These are phyloP conservation scores for Tetrapedia diversipes DNA, from an alignment of 2,888 invertebrate species.

Conservation along the genomic window DNA sequence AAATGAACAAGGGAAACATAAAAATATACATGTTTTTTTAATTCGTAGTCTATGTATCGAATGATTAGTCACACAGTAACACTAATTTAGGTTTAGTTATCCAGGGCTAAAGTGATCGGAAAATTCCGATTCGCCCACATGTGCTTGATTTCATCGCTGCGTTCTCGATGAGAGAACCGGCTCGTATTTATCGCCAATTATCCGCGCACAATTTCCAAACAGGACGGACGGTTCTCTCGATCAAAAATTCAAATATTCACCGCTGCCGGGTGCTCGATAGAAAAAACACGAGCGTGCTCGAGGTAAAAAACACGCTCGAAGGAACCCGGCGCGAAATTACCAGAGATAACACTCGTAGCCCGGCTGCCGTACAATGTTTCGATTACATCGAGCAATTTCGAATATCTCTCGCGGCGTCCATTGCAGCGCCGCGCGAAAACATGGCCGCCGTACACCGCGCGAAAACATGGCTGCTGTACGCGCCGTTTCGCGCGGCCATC, in stretches of 20 bases:
- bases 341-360: neutral
- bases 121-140: no score
- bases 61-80: no score
- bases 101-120: no score
- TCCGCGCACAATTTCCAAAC: neutral
- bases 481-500: neutral
- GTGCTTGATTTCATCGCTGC: no score
- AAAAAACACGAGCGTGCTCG: neutral
- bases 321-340: conserved; percentile 5
- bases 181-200: neutral
- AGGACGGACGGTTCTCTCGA: neutral
- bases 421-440: neutral
- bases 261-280: neutral
- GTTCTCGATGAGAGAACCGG: no score
- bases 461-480: conserved; percentile 3
- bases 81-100: no score
- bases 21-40: no score
- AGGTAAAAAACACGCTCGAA: neutral
- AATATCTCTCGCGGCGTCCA: conserved; percentile 9
- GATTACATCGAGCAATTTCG: conserved; percentile 8
- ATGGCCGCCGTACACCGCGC: neutral
- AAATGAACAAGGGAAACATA: no score
- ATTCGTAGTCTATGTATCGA: no score
- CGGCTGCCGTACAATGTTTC: neutral
- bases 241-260: neutral